Evolutionary conservation across 2,888 invertebrate genomes (phyloP).

Genomic region (Stenolophus ochropezus): DNA sequence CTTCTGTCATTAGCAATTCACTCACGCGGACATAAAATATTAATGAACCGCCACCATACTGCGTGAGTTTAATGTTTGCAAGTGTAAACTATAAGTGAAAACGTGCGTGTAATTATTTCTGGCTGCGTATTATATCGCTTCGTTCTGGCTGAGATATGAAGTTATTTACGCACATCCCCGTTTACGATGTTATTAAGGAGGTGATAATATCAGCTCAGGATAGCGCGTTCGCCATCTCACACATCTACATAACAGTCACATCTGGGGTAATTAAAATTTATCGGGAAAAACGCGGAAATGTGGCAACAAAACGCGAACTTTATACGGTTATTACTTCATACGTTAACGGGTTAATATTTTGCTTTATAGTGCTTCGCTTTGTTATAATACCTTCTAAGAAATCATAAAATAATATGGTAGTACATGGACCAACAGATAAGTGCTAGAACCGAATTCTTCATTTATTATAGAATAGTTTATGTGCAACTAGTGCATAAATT

Average conservation of each 20-base stretch:
- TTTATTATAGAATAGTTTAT: too few species aligned
- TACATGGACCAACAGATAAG: too few species aligned
- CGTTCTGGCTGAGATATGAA: slow-evolving; percentile 6
- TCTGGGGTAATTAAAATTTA: slow-evolving; percentile 10
- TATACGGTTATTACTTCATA: neutral
- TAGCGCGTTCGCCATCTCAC: neutral
- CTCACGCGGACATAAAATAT: neutral
- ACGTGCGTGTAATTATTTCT: slow-evolving; percentile 35
- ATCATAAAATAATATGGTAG: too few species aligned
- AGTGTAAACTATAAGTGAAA: slow-evolving; percentile 29
- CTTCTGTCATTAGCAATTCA: neutral
- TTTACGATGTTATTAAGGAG: slow-evolving; percentile 42
- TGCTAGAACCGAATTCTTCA: too few species aligned
- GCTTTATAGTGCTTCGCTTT: too few species aligned
- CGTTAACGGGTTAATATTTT: too few species aligned
- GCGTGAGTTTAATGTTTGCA: slow-evolving; percentile 1
- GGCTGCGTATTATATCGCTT: slow-evolving; percentile 19
- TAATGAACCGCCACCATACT: slow-evolving; percentile 1
- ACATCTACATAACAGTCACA: slow-evolving; percentile 13
- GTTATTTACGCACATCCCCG: slow-evolving; percentile 27
- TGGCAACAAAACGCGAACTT: neutral
- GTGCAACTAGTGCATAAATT: too few species aligned
- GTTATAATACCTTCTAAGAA: too few species aligned
- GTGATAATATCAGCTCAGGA: slow-evolving; percentile 30
- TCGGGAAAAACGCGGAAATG: neutral